Conservation (phyloP, 1,140 invertebrate species). For the Bilobella aurantiaca region DNA sequence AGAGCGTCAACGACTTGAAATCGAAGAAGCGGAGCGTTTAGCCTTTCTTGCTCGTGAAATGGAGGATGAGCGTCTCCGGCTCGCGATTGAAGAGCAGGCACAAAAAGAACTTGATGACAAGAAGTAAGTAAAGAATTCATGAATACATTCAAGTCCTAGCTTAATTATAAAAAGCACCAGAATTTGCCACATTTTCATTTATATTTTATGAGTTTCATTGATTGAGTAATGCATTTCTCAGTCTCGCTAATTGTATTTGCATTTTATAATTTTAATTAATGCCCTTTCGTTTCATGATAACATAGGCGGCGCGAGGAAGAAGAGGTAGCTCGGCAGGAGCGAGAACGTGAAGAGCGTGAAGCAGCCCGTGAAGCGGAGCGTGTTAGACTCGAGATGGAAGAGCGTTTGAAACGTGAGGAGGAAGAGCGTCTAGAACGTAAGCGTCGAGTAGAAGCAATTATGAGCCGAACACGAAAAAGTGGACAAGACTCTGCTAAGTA, state of each 20-base stretch:
- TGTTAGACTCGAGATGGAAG: constrained; percentile 58
- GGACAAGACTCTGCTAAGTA: constrained; percentile 39
- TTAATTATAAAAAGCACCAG: too few species aligned
- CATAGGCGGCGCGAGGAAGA: constrained; percentile 43
- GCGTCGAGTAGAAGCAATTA: constrained; percentile 70
- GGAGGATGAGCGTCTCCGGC: constrained; percentile 34
- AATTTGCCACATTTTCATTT: too few species aligned
- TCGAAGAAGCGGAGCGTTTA: constrained; percentile 63
- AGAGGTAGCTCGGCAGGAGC: constrained; percentile 36
- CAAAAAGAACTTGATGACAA: constrained; percentile 38
- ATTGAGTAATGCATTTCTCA: too few species aligned
- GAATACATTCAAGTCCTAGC: constrained; percentile 10
- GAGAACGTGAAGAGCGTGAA: constrained; percentile 35
- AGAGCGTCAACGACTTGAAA: constrained; percentile 52
- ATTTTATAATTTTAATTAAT: background rate
- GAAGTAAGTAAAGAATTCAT: constrained; percentile 33
- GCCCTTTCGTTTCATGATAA: background rate
- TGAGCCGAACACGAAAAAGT: constrained; percentile 62
- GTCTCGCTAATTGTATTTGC: too few species aligned
- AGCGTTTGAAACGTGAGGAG: constrained; percentile 64
- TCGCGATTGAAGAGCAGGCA: constrained; percentile 39
- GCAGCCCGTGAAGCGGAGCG: constrained; percentile 33
- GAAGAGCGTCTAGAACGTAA: constrained; percentile 63
- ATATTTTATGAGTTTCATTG: background rate
- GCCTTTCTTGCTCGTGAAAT: constrained; percentile 15